A percentile compares a stretch with the other conserved stretches of the same genome.
Evolutionary conservation across 64 coral and sea anemone genomes (phyloP).

Genomic region (Stichodactyla helianthus): DNA sequence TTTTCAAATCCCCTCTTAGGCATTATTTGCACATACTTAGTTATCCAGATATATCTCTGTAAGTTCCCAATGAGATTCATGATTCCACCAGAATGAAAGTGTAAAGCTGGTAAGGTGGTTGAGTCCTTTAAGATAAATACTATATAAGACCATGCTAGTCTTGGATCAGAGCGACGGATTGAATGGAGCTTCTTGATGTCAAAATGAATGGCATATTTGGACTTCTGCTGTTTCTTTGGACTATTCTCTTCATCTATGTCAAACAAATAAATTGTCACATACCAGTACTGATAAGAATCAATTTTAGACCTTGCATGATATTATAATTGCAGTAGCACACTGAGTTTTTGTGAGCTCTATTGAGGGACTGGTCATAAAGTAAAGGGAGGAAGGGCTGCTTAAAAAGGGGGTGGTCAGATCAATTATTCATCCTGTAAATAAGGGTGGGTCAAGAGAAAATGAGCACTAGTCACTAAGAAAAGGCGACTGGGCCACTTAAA

Average conservation of each 20-base stretch:
- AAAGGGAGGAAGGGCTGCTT: too few relatives aligned
- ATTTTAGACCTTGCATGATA: not conserved
- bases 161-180: conserved; percentile 88
- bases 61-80: conserved; percentile 66
- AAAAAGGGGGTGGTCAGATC: too few relatives aligned
- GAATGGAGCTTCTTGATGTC: conserved; percentile 76
- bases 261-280: not conserved
- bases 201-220: conserved; percentile 86
- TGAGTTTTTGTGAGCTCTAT: too few relatives aligned
- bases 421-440: too few relatives aligned
- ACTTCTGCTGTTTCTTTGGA: conserved; percentile 29
- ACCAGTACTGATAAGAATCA: not conserved
- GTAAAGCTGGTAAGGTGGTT: conserved; percentile 86
- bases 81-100: conserved; percentile 93
- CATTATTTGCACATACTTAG: not conserved
- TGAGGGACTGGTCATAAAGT: too few relatives aligned
- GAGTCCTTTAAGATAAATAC: conserved; percentile 96
- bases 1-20: too few relatives aligned
- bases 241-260: conserved; percentile 26
- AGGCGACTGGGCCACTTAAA: too few relatives aligned
- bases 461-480: too few relatives aligned
- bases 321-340: too few relatives aligned
- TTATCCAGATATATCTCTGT: conserved; percentile 90
- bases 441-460: too few relatives aligned
- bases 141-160: conserved; percentile 82